Evolutionary conservation across 2,888 invertebrate genomes (phyloP).

Genomic region (Dicroscelio sp.): DNA sequence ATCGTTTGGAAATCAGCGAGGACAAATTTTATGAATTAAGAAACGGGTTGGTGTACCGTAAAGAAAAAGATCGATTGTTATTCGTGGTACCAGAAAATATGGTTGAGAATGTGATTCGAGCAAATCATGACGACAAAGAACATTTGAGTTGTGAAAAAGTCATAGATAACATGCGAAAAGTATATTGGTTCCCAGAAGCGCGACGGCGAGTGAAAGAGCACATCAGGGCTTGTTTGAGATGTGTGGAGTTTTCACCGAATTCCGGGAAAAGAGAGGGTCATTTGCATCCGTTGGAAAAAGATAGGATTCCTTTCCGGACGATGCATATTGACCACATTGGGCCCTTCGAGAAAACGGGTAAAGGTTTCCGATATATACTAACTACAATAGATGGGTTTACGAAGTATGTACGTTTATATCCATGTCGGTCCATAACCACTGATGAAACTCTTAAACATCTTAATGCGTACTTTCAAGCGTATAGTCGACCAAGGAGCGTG

Average conservation of each 20-base stretch:
- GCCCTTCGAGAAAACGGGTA: slow-evolving; percentile 5
- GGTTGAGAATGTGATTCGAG: not conserved
- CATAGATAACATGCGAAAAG: slow-evolving; percentile 51
- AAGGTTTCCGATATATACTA: not conserved
- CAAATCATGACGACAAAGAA: slow-evolving; percentile 64
- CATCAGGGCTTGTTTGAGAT: slow-evolving; percentile 23
- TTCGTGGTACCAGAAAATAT: not conserved
- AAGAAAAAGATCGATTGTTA: slow-evolving; percentile 50
- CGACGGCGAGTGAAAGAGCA: not conserved
- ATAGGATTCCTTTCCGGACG: not conserved
- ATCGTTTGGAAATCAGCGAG: slow-evolving; percentile 66
- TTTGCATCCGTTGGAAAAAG: slow-evolving; percentile 14
- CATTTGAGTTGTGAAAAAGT: slow-evolving; percentile 69
- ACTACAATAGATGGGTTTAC: slow-evolving; percentile 83
- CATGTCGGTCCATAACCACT: not conserved
- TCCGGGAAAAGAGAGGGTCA: slow-evolving; percentile 34
- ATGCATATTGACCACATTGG: slow-evolving; percentile 19
- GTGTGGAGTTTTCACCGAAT: slow-evolving; percentile 59
- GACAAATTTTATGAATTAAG: slow-evolving; percentile 76
- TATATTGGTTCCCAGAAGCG: slow-evolving; percentile 33
- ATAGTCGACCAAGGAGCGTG: slow-evolving; percentile 86
- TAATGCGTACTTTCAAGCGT: slow-evolving; percentile 81
- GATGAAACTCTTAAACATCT: slow-evolving; percentile 66
- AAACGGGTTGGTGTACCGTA: slow-evolving; percentile 80
- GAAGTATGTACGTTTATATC: not conserved